phyloP scores from a whole-genome alignment of 2,113 vertebrate genomes.

The Sorex fumeus region DNA sequence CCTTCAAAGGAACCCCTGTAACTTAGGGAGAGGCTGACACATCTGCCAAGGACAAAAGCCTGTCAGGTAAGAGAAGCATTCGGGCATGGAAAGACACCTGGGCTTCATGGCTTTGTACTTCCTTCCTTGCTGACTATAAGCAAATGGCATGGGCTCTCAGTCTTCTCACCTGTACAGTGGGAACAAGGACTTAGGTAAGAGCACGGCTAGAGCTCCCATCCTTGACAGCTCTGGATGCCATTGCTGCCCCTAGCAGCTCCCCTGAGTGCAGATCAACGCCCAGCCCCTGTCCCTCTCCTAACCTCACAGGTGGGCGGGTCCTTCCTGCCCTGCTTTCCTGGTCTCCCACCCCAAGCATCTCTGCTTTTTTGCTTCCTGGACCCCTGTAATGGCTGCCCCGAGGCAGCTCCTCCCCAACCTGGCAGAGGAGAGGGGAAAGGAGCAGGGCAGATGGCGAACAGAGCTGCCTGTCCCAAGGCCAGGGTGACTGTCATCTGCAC shows the following conservation, averaged over 20 bases:
- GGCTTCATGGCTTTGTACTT: not conserved
- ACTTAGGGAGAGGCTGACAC: not conserved
- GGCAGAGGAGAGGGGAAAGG: not conserved
- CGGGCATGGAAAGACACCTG: not conserved
- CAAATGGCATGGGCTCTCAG: not conserved
- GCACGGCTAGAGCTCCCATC: not conserved
- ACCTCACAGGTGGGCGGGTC: not conserved
- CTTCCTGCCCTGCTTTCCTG: too few relatives aligned
- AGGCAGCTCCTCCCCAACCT: not conserved
- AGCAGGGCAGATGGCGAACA: constrained; percentile 68
- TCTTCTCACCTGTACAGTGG: not conserved
- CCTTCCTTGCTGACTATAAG: not conserved
- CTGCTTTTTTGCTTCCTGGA: constrained; percentile 46
- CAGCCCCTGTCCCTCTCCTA: not conserved
- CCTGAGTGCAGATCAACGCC: not conserved
- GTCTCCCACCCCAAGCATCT: not conserved
- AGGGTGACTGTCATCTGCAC: constrained; percentile 54
- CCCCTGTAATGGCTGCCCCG: not conserved
- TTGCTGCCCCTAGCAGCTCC: not conserved
- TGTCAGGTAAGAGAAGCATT: not conserved
- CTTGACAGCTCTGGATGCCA: not conserved
- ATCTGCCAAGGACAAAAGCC: not conserved
- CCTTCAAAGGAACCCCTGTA: not conserved
- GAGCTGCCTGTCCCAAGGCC: not conserved
- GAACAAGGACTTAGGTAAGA: not conserved